A percentile compares a stretch with the other conserved stretches of the same genome.
Evolutionary conservation across 2,888 invertebrate genomes (phyloP).

Genomic region (Omphaloscelis lunosa): DNA sequence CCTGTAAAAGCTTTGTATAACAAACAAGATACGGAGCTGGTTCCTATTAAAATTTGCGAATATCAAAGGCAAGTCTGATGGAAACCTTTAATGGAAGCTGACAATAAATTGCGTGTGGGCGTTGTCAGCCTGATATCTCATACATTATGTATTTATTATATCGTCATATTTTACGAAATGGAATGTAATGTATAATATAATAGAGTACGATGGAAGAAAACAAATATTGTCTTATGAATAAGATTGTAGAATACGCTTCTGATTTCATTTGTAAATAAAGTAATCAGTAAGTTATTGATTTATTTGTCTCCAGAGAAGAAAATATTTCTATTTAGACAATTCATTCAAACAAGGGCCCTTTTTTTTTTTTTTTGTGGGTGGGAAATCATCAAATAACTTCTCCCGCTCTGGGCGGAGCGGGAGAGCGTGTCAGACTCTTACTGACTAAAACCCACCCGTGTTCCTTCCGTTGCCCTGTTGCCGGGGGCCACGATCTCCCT

Average conservation of each 20-base stretch:
- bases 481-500: too few relatives aligned
- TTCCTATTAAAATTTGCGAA: conserved; percentile 4
- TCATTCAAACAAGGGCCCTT: background rate
- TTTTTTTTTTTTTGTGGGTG: too few relatives aligned
- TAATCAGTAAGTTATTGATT: conserved; percentile 5
- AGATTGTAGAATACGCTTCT: background rate
- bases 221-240: conserved; percentile 18
- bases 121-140: conserved; percentile 32
- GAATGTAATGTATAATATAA: conserved; percentile 23
- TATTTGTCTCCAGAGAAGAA: background rate
- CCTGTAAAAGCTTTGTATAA: conserved; percentile 24
- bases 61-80: conserved; percentile 30
- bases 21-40: conserved; percentile 14
- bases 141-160: conserved; percentile 56
- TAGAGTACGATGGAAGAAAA: conserved; percentile 28
- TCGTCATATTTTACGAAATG: conserved; percentile 39
- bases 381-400: too few relatives aligned
- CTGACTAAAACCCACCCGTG: too few relatives aligned
- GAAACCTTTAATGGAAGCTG: conserved; percentile 43
- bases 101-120: conserved; percentile 39
- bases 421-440: too few relatives aligned
- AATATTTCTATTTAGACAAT: background rate
- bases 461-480: too few relatives aligned
- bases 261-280: conserved; percentile 27
- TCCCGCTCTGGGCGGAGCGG: too few relatives aligned